Percentiles rank a stretch among this genome's conserved stretches.
These are phyloP conservation scores for Muricea muricata DNA, from an alignment of 92 coral and sea anemone genomes.

Conservation along the genomic window DNA sequence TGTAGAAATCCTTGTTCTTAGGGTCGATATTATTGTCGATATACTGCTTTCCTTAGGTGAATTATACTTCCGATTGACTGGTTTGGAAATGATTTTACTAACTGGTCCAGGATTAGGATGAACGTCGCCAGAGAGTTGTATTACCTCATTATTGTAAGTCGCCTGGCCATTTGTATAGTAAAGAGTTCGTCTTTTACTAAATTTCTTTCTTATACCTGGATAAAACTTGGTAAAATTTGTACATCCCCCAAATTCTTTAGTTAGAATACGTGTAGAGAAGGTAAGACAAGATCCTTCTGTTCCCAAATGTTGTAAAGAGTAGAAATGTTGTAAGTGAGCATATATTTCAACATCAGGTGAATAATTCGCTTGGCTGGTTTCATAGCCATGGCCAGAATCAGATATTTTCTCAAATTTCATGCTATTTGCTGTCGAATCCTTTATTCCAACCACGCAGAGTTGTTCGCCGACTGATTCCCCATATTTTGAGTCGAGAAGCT, in stretches of 20 bases:
- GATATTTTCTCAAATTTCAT: not conserved
- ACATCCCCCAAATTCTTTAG: conserved; percentile 1
- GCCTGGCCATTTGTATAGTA: conserved; percentile 1
- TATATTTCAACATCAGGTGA: not conserved
- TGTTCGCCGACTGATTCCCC: not conserved
- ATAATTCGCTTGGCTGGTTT: not conserved
- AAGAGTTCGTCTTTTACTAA: conserved; percentile 19
- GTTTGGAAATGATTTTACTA: not conserved
- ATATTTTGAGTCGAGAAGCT: not conserved
- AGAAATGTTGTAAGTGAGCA: too few relatives aligned
- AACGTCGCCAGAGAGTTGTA: conserved; percentile 24
- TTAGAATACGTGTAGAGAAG: not conserved
- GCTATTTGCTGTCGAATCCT: not conserved
- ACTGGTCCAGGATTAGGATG: conserved; percentile 49
- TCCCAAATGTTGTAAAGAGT: not conserved
- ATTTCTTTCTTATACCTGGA: too few relatives aligned
- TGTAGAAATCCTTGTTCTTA: not conserved
- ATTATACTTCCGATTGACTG: not conserved
- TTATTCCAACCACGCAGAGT: not conserved
- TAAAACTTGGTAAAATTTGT: not conserved
- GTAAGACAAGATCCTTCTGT: conserved; percentile 1
- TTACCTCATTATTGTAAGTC: not conserved
- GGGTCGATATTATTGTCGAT: not conserved
- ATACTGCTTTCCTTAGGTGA: not conserved
- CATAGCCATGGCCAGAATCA: not conserved